A percentile compares a stretch with the other conserved stretches of the same genome.
Evolutionary conservation across 2,113 vertebrate species (phyloP).

Genomic region (Amia ocellicauda): DNA sequence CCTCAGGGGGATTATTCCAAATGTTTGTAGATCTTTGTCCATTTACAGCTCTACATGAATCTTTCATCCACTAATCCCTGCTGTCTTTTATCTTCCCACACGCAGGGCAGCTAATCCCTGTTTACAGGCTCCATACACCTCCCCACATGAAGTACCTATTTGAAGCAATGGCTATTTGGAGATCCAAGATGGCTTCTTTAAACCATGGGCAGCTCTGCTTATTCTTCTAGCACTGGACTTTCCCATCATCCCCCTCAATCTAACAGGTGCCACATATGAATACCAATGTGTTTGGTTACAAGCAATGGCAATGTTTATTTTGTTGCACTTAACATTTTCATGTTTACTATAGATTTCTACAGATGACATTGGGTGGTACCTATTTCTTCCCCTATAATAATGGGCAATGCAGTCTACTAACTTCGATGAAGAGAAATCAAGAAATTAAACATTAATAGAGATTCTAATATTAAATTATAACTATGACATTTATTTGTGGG

Average conservation of each 20-base stretch:
- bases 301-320: too few species aligned
- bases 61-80: slow-evolving; percentile 53
- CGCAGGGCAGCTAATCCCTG: slow-evolving; percentile 59
- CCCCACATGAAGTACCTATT: slow-evolving; percentile 22
- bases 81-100: slow-evolving; percentile 59
- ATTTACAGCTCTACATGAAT: slow-evolving; percentile 59
- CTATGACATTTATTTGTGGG: too few species aligned
- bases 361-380: too few species aligned
- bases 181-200: slow-evolving; percentile 34
- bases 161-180: slow-evolving; percentile 39
- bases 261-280: not conserved
- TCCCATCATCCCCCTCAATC: too few species aligned
- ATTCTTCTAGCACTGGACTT: not conserved
- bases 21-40: slow-evolving; percentile 61
- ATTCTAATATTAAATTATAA: too few species aligned
- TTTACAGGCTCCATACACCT: slow-evolving; percentile 51
- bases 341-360: too few species aligned
- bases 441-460: too few species aligned
- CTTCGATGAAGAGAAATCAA: too few species aligned
- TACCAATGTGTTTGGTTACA: too few species aligned
- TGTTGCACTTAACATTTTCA: too few species aligned
- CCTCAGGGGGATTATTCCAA: slow-evolving; percentile 50
- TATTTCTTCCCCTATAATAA: too few species aligned
- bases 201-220: not conserved
- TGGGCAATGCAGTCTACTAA: too few species aligned